Conservation (phyloP, 2,888 invertebrate genomes). For the Drosophila mimetica region DNA sequence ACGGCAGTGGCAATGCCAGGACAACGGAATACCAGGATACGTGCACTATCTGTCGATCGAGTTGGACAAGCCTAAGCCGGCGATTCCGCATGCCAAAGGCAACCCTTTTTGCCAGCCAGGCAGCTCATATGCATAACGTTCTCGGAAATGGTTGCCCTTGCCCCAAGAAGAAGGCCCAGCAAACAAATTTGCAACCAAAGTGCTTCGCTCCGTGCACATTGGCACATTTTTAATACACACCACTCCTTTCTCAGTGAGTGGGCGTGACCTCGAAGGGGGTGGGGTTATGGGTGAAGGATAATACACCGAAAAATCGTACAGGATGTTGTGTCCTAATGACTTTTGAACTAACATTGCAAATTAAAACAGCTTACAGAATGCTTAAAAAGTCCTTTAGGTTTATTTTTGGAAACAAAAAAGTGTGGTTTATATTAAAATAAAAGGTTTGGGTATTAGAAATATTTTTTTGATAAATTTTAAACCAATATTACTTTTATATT, state of each 20-base stretch:
- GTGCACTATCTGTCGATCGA: slow-evolving; percentile 41
- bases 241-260: slow-evolving; percentile 9
- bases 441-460: no score
- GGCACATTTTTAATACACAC: slow-evolving; percentile 50
- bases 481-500: no score
- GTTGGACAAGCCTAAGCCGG: slow-evolving; percentile 37
- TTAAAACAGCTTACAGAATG: no score
- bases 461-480: no score
- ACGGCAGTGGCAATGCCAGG: slow-evolving; percentile 14
- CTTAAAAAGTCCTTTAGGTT: no score
- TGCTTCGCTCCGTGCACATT: slow-evolving; percentile 37
- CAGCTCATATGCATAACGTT: slow-evolving; percentile 49
- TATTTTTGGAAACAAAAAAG: no score
- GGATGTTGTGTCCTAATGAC: neutral
- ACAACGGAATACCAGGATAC: slow-evolving; percentile 1
- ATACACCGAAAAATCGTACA: slow-evolving; percentile 1
- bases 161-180: slow-evolving; percentile 14
- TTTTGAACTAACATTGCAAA: neutral
- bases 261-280: slow-evolving; percentile 5
- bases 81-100: slow-evolving; percentile 11
- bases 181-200: slow-evolving; percentile 49
- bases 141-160: slow-evolving; percentile 32
- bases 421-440: no score
- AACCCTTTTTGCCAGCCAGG: neutral
- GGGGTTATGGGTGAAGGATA: neutral